Conservation (phyloP, 2,888 invertebrate genomes). For the Tipula helvola region DNA sequence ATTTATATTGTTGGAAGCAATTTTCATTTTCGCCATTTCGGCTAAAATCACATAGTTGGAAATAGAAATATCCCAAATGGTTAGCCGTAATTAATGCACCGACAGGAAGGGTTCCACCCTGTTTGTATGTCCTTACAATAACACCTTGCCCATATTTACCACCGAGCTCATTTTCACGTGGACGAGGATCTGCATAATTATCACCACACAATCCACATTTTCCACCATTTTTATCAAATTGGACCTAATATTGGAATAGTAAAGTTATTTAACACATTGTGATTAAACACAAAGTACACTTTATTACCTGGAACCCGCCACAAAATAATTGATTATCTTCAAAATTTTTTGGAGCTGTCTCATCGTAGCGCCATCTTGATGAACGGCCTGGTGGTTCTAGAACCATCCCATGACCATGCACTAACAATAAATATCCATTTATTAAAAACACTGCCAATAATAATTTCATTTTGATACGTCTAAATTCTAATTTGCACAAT, state of each 20-base stretch:
- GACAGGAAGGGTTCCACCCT: conserved; percentile 25
- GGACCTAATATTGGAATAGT: not conserved
- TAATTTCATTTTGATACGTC: not conserved
- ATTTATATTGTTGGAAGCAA: conserved; percentile 36
- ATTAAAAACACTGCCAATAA: not conserved
- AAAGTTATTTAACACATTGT: not conserved
- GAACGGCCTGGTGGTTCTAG: conserved; percentile 40
- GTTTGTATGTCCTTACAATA: conserved; percentile 34
- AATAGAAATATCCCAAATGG: conserved; percentile 39
- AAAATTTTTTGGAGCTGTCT: conserved; percentile 37
- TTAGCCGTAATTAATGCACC: conserved; percentile 35
- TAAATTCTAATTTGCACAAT: not conserved
- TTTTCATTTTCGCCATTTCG: conserved; percentile 37
- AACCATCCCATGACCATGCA: conserved; percentile 40
- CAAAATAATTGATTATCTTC: conserved; percentile 42
- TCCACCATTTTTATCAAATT: conserved; percentile 27
- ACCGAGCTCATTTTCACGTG: conserved; percentile 41
- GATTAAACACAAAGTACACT: no score
- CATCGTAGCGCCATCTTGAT: conserved; percentile 41
- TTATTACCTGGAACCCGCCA: conserved; percentile 37
- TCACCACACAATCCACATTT: conserved; percentile 46
- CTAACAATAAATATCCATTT: not conserved
- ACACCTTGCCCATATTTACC: conserved; percentile 39
- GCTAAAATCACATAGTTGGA: conserved; percentile 39
- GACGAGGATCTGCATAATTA: conserved; percentile 31